phyloP scores from a whole-genome alignment of 2,888 invertebrate genomes.

The Troglohyphantes excavatus region DNA sequence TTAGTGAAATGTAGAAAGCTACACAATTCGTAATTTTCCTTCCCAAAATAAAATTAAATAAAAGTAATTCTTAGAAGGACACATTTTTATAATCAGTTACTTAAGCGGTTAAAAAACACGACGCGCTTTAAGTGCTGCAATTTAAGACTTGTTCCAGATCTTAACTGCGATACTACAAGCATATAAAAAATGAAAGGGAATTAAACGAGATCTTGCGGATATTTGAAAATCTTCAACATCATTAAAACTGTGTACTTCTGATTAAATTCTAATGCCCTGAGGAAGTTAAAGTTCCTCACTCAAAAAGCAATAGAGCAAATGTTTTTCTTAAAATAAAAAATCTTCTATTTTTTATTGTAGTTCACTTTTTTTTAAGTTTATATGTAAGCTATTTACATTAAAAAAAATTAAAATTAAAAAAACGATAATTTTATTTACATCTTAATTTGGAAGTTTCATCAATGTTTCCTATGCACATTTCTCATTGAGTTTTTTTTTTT shows the following conservation, averaged over 20 bases:
- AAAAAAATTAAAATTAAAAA: too few relatives aligned
- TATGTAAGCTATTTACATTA: too few relatives aligned
- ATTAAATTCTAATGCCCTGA: slow-evolving; percentile 31
- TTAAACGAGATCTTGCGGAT: slow-evolving; percentile 14
- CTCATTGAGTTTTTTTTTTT: too few relatives aligned
- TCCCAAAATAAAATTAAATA: background rate
- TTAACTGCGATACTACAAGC: background rate
- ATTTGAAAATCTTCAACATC: slow-evolving; percentile 45
- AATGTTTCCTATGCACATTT: too few relatives aligned
- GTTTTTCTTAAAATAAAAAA: too few relatives aligned
- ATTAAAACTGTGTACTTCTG: slow-evolving; percentile 49
- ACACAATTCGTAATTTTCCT: background rate
- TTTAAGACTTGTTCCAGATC: slow-evolving; percentile 18
- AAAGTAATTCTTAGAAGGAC: background rate
- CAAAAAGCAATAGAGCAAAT: too few relatives aligned
- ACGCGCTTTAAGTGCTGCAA: background rate
- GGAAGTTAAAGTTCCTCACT: background rate
- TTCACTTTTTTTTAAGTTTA: too few relatives aligned
- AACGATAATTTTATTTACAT: too few relatives aligned
- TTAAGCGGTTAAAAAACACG: background rate
- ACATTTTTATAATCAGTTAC: background rate
- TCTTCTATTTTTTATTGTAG: too few relatives aligned
- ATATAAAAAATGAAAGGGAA: background rate
- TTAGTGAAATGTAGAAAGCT: background rate
- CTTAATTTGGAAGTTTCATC: too few relatives aligned